Evolutionary conservation across 1,140 invertebrate genomes (phyloP), one percentile per base, ranked within the genome.

Genomic region (Sycophila sp.): DNA sequence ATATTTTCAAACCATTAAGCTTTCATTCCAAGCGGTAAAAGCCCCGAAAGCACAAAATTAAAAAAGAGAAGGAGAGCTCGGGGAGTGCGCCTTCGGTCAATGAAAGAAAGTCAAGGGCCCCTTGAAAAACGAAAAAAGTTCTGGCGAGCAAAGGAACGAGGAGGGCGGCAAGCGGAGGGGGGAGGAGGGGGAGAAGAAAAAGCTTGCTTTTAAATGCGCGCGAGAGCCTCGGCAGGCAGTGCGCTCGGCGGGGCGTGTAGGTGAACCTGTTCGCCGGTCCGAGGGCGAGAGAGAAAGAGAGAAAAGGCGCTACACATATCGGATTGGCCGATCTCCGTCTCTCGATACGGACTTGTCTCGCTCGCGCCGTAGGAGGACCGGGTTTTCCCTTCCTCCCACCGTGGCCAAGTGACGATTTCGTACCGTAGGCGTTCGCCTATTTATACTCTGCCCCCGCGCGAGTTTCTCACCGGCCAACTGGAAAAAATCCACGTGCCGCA

Each of bases 221-320:
- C 38, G 19, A n/a, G 5, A 51, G 45, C 11, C 15, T 47, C 30
- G 4, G 15, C 42, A 28, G 15, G 65, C 40, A 49, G 40, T 58
- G 22, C 30, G 34, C 32, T 38, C 58, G 40, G 17, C 40, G 40
- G 60, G 32, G 38, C 34, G 81, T 80, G 83, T 85, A 83, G 83
- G 82, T 83, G 82, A 83, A 83, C 83, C 81, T 78, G 83, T 84
- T 82, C 69, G 69, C 68, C 68, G 75, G 58, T 71, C 26, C 66
- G 42, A 59, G 71, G 58, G 53, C 47, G 58, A 62, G 56, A 69
- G 42, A 22, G 34, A 38, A 49, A 59, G 45, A 66, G 55, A 38
- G 17, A 49, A 55, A 70, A 45, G 11, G 30, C 47, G 40, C 3
- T 4, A 8, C 24, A 40, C n/a, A 71, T 62, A 76, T 80, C 73